Evolutionary conservation across 2,888 invertebrate genomes (phyloP), one percentile per base, ranked within the genome.

Genomic region (Diachrysia chrysitis): DNA sequence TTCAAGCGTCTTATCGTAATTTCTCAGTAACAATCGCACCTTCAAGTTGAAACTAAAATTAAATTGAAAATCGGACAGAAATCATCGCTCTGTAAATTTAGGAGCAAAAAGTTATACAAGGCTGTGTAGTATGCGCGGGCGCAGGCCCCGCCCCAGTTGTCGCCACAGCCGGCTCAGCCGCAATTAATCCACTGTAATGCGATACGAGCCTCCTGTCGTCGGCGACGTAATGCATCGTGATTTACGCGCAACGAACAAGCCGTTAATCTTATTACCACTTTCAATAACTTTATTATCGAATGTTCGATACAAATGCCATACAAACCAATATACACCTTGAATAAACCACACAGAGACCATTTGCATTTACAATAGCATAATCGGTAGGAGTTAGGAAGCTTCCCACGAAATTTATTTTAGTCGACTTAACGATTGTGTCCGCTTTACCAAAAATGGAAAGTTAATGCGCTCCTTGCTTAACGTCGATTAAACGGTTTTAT

Each of bases 181-280:
- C 93, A 93, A 94, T 94, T 95, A 95, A 95, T 94, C 93, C 90
- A 90, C 87, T 90, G 93, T 94, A 94, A 94, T 92, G 88, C 93
- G 92, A 94, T 92, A 92, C 92, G 88, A 89, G 89, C 89, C 90
- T 87, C 87, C 93, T 93, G 93, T 94, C 94, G 91, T 90, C 93
- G 90, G 86, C 90, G 86, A 92, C 91, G 94, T 94, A 94, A 95
- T 94, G 92, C 94, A 91, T 89, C 91, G 94, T 94, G 94, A 95
- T 95, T 95, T 95, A 95, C 92, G 92, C 86, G 87, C 90, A 79
- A 87, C 89, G 90, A 91, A 91, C 90, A 86, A 89, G 91, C 90
- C 90, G 92, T 95, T 95, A 93, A 95, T 95, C 95, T 95, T 95
- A 94, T 94, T 94, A 94, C 93, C 94, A 93, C 94, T 94, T 94